Conservation (phyloP, 2,888 invertebrate genomes). For the Auanema sp. region DNA sequence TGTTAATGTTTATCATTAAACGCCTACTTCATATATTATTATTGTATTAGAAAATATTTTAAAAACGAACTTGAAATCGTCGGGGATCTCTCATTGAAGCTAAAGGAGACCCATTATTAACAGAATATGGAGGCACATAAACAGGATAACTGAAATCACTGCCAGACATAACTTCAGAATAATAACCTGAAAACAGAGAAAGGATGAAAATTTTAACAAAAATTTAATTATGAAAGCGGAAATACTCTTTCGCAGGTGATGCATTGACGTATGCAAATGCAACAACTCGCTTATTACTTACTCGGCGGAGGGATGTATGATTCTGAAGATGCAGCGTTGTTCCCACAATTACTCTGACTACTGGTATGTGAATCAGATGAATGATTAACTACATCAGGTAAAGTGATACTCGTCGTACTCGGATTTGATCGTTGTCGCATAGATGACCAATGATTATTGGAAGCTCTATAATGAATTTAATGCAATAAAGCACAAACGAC, state of each 20-base stretch:
- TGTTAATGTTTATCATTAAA: background rate
- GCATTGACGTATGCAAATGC: background rate
- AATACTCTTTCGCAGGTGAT: no score
- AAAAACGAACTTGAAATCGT: slow-evolving; percentile 26
- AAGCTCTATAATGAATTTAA: no score
- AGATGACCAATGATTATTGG: no score
- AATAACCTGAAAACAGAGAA: slow-evolving; percentile 24
- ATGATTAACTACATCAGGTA: no score
- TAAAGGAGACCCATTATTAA: slow-evolving; percentile 13
- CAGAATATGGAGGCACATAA: slow-evolving; percentile 38
- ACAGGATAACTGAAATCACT: slow-evolving; percentile 35
- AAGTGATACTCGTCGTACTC: no score
- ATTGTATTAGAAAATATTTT: no score
- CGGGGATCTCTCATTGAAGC: slow-evolving; percentile 39
- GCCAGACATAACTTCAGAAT: slow-evolving; percentile 30
- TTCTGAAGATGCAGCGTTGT: background rate
- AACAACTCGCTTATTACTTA: background rate
- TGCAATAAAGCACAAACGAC: no score
- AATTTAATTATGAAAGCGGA: background rate
- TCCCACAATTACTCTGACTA: no score
- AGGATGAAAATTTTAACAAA: background rate
- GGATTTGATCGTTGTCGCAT: no score
- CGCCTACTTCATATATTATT: background rate
- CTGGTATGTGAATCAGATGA: no score
- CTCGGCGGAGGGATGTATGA: slow-evolving; percentile 15